These are phyloP conservation scores for Torymus aiolomorphi DNA, from an alignment of 2,888 invertebrate genomes.

Conservation along the genomic window DNA sequence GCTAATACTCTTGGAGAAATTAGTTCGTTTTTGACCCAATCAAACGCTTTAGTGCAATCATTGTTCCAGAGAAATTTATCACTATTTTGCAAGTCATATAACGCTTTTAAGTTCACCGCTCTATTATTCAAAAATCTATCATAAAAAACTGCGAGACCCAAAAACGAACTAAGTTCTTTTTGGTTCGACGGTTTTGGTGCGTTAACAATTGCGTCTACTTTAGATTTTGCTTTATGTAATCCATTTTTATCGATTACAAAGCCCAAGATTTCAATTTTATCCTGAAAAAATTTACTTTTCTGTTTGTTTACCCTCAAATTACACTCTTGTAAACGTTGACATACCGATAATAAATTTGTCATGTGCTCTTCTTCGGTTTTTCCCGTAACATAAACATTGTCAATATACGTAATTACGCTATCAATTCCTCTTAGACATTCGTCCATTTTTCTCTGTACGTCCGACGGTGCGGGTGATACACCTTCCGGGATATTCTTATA, in stretches of 20 bases:
- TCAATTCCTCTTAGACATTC: conserved; percentile 59
- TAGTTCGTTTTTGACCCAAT: conserved; percentile 56
- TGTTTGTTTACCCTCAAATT: neutral
- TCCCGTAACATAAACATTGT: conserved; percentile 54
- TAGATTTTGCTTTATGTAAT: conserved; percentile 8
- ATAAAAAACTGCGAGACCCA: neutral
- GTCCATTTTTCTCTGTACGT: conserved; percentile 59
- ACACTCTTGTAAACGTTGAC: neutral
- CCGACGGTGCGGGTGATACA: neutral
- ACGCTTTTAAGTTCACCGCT: neutral
- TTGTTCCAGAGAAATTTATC: conserved; percentile 48
- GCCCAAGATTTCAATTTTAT: conserved; percentile 2
- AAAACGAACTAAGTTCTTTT: neutral
- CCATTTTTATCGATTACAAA: conserved; percentile 16
- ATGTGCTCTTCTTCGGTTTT: neutral
- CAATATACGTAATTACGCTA: conserved; percentile 58
- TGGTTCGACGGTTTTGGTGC: neutral
- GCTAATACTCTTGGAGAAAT: conserved; percentile 44
- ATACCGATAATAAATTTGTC: neutral
- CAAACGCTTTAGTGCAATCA: conserved; percentile 32
- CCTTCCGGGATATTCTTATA: neutral
- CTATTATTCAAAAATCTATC: neutral
- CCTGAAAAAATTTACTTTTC: conserved; percentile 8
- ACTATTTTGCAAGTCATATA: conserved; percentile 14
- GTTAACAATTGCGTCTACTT: neutral